phyloP scores from a whole-genome alignment of 2,888 invertebrate species.

The Dusona sp. region DNA sequence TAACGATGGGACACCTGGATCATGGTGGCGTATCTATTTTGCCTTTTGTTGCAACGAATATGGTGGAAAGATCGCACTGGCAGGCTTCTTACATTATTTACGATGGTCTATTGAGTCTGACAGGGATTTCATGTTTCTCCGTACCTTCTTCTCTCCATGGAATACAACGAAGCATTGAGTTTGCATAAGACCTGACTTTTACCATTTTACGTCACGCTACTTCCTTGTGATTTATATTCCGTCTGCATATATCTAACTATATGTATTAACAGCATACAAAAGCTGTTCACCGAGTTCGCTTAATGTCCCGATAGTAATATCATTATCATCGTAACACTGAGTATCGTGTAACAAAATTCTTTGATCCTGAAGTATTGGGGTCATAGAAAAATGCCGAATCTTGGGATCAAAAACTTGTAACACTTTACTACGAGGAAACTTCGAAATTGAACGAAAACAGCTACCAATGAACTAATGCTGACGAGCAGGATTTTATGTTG shows the following conservation, averaged over 20 bases:
- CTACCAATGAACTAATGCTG: not conserved
- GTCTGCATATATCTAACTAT: constrained; percentile 11
- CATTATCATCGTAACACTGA: not conserved
- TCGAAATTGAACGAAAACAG: not conserved
- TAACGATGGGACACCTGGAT: not conserved
- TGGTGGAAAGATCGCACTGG: constrained; percentile 17
- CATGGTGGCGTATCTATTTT: not conserved
- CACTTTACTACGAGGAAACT: not conserved
- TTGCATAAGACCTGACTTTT: constrained; percentile 20
- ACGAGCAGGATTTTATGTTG: too few species aligned
- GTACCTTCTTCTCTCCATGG: not conserved
- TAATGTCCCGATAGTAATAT: not conserved
- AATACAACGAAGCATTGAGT: constrained; percentile 17
- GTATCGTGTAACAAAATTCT: not conserved
- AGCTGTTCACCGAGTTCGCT: not conserved
- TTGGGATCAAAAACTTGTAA: not conserved
- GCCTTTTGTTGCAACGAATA: not conserved
- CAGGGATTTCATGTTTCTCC: constrained; percentile 28
- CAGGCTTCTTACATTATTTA: constrained; percentile 41
- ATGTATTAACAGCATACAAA: not conserved
- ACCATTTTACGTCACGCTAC: constrained; percentile 20
- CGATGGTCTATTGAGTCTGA: constrained; percentile 26
- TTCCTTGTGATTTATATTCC: constrained; percentile 23
- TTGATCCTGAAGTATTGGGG: not conserved
- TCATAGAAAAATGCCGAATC: not conserved